Evolutionary conservation across 2,888 invertebrate genomes (phyloP), one percentile per base, ranked within the genome.

Genomic region (Elegia similella): DNA sequence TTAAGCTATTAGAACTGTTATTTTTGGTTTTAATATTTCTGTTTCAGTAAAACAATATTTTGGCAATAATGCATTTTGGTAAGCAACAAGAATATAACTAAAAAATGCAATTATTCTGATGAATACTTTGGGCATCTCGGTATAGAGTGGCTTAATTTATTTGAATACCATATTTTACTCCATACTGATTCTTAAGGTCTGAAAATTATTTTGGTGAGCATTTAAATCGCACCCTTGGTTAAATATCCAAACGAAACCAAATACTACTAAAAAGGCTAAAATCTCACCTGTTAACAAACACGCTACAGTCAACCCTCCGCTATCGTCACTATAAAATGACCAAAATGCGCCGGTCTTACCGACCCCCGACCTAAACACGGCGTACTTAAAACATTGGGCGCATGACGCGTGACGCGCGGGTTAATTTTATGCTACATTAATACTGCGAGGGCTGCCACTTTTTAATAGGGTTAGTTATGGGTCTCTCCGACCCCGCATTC

Each of bases 401-500:
- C 86, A 78, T 68, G 76, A 66, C 69, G 80, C 87, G 84, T 87
- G 83, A 86, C 87, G 84, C 73, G 67, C 80, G 80, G 85, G 82
- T 90, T 90, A 87, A 90, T 90, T 90, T 90, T 89, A 89, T 90
- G 90, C 87, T 89, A 89, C 90, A 90, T 90, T 90, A 90, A 87
- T 86, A 80, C 77, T 68, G 72, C 67, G 75, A 78, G 84, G 86
- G 82, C 78, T 78, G 80, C 81, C 85, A 85, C 81, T 87, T 88
- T 89, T 88, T 89, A 88, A 88, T 88, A 80, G 86, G 86, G 87
- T 89, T 89, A 87, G 89, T 84, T 86, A 88, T 87, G 88, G 86
- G 67, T 75, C 79, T 72, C 73, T 63, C 61, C 72, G 72, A 75
- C 78, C 82, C 65, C 62, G 71, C 67, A 69, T 78, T 80, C 80